Evolutionary conservation across 2,113 vertebrate genomes (phyloP), one percentile per base, ranked within the genome.

Genomic region (Nasalis larvatus): DNA sequence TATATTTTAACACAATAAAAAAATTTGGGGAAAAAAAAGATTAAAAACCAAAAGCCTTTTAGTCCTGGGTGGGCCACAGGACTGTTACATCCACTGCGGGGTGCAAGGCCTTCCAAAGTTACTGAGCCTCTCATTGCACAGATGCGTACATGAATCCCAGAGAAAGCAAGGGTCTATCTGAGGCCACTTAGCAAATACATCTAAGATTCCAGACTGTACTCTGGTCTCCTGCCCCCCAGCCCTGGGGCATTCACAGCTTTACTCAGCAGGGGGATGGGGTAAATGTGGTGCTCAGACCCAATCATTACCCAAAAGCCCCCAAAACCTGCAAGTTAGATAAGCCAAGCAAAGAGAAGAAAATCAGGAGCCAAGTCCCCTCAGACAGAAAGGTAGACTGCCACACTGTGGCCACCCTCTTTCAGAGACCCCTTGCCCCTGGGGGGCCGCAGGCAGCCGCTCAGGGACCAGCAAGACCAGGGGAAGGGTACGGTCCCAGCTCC

Each of bases 21-120:
- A 80, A 71, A 66, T 14, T 30, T 0, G 18, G 13, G 27, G 56
- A 18, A 21, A 30, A 8, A 47, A 42, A 56, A 30, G n/a, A 89
- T 60, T 73, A 45, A 32, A 68, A 91, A 56, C 14, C 21, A 73
- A 84, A 58, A 66, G 42, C 4, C 11, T 56, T 1, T 11, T 7
- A n/a, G 30, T 23, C 42, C 63, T 40, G 4, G n/a, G 76, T 52
- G n/a, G 80, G 60, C 80, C 37, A 40, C 35, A n/a, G 13, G n/a
- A 85, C 40, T 54, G 2, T 1, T 0, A 58, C 14, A 63, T 11
- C 37, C 5, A 4, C 1, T 16, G 18, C 14, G 20, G 21, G 3
- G 14, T 16, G 8, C 18, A 1, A 3, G 45, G 20, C 49, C 23
- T 95, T 52, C 30, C 6, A 45, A 37, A 25, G 10, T 32, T 35